Percentiles rank a stretch among this genome's conserved stretches.
These are phyloP conservation scores for Ceratosolen solmsi DNA, from an alignment of 1,140 invertebrate genomes.

Conservation along the genomic window DNA sequence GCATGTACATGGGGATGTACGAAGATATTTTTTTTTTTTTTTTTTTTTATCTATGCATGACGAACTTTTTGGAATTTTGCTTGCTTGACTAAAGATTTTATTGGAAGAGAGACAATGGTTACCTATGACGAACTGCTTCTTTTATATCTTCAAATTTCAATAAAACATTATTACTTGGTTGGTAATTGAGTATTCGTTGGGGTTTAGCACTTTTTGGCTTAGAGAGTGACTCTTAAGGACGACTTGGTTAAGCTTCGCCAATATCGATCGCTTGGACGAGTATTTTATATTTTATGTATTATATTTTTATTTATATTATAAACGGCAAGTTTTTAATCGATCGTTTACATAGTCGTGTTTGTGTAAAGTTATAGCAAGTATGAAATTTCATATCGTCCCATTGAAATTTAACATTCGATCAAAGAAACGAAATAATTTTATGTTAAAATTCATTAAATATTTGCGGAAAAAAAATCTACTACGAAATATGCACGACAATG, in stretches of 20 bases:
- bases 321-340: too few relatives aligned
- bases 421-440: too few relatives aligned
- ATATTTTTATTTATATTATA: too few relatives aligned
- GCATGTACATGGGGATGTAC: neutral
- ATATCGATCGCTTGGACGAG: constrained; percentile 25
- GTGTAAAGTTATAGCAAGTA: too few relatives aligned
- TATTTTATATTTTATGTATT: too few relatives aligned
- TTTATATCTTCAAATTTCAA: neutral
- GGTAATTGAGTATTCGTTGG: constrained; percentile 27
- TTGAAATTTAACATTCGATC: too few relatives aligned
- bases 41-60: constrained; percentile 39
- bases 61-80: neutral
- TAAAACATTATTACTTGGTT: constrained; percentile 12
- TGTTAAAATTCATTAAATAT: too few relatives aligned
- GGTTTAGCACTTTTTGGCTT: constrained; percentile 9
- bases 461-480: too few relatives aligned
- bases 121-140: constrained; percentile 39
- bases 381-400: too few relatives aligned
- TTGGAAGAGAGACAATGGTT: constrained; percentile 27
- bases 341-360: too few relatives aligned
- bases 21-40: neutral
- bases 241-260: constrained; percentile 1
- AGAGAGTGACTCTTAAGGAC: constrained; percentile 35
- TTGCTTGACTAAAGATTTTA: neutral
- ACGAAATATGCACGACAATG: too few relatives aligned